These are phyloP conservation scores for Drosophila quadrilineata DNA, from an alignment of 1,140 invertebrate genomes.

Conservation along the genomic window DNA sequence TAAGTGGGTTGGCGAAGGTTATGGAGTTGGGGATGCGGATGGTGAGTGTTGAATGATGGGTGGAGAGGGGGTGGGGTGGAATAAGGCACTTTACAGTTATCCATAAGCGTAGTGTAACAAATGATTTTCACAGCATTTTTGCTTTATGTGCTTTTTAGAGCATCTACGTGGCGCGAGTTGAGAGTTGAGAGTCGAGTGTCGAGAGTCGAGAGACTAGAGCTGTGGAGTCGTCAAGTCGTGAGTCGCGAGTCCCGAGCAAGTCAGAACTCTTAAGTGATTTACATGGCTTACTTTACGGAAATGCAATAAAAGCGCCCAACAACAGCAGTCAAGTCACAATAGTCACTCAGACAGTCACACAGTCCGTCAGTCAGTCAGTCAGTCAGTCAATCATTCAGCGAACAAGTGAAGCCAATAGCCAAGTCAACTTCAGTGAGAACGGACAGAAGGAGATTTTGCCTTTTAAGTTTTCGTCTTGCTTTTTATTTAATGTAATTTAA, in stretches of 20 bases:
- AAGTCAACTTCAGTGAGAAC: conserved; percentile 2
- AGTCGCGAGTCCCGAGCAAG: conserved; percentile 17
- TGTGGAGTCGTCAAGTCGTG: not conserved
- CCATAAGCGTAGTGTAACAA: conserved; percentile 77
- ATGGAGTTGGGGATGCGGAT: no score
- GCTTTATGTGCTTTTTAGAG: conserved; percentile 70
- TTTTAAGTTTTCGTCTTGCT: conserved; percentile 25
- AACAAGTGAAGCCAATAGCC: not conserved
- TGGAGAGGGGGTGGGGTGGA: not conserved
- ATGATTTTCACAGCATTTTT: conserved; percentile 76
- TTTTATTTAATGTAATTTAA: conserved; percentile 66
- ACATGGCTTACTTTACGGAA: conserved; percentile 71
- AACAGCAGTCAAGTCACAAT: no score
- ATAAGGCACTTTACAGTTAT: conserved; percentile 68
- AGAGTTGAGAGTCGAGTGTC: not conserved
- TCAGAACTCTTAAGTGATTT: conserved; percentile 68
- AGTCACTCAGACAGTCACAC: no score
- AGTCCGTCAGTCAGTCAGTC: no score
- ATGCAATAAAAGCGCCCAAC: conserved; percentile 51
- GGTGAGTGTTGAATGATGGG: not conserved
- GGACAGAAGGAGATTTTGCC: conserved; percentile 1
- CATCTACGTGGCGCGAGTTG: conserved; percentile 28
- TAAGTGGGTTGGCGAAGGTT: no score
- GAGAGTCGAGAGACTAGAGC: no score
- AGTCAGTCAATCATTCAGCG: no score